A percentile compares a stretch with the other conserved stretches of the same genome.
These are phyloP conservation scores for Caranx ignobilis DNA, from an alignment of 2,113 vertebrate species.

Conservation along the genomic window DNA sequence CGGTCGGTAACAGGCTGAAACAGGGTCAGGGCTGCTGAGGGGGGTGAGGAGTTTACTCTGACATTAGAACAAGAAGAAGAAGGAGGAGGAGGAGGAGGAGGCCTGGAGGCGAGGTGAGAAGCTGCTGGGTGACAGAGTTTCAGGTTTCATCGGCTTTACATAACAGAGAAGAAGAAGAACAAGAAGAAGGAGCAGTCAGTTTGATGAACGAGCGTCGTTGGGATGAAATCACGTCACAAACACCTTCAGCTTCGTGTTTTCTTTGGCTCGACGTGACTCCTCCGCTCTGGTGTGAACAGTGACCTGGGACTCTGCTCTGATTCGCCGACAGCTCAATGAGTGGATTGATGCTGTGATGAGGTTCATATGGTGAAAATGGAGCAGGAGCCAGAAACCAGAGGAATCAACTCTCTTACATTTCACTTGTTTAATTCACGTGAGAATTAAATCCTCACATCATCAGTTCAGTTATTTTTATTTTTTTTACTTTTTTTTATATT, in stretches of 20 bases:
- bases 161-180: constrained; percentile 8
- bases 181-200: neutral
- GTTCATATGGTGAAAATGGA: neutral
- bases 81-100: constrained; percentile 1
- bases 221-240: constrained; percentile 11
- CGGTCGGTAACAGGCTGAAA: constrained; percentile 37
- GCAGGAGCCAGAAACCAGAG: neutral
- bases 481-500: no score
- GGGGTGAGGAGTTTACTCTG: constrained; percentile 15
- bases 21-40: constrained; percentile 32
- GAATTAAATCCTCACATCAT: no score
- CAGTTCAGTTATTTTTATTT: no score
- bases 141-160: constrained; percentile 32
- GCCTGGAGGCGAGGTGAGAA: constrained; percentile 27
- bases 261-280: constrained; percentile 3
- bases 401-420: neutral
- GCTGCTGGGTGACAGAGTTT: constrained; percentile 12
- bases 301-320: neutral
- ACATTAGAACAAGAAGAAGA: constrained; percentile 35
- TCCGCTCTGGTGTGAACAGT: neutral
- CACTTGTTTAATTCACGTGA: neutral
- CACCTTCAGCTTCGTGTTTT: constrained; percentile 34
- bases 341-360: neutral
- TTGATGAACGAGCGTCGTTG: constrained; percentile 32
- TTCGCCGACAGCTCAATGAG: neutral